These are phyloP conservation scores for Podarcis raffonei DNA, from an alignment of 2,113 vertebrate genomes.

Conservation along the genomic window DNA sequence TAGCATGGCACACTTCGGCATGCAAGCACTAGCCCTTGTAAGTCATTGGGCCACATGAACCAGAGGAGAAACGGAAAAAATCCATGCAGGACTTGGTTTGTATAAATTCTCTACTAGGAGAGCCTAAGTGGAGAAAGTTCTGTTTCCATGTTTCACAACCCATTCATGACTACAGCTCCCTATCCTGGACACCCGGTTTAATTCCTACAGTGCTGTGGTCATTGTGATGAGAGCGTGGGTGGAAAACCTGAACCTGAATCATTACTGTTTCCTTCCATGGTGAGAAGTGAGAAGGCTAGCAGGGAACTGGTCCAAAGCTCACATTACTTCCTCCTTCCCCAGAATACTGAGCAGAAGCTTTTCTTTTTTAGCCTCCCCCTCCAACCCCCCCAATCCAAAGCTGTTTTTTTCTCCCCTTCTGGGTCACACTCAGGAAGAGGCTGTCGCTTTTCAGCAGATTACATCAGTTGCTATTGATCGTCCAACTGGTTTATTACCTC, in stretches of 20 bases:
- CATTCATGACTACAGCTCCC: not conserved
- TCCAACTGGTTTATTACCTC: slow-evolving; percentile 26
- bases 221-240: not conserved
- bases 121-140: not conserved
- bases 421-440: slow-evolving; percentile 5
- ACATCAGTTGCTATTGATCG: slow-evolving; percentile 35
- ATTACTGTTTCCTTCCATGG: not conserved
- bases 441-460: slow-evolving; percentile 19
- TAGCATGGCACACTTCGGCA: not conserved
- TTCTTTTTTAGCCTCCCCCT: not conserved
- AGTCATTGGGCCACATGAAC: not conserved
- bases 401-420: not conserved
- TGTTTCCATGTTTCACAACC: not conserved
- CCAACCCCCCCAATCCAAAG: not conserved
- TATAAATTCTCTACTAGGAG: not conserved
- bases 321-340: not conserved
- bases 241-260: not conserved
- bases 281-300: no score
- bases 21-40: not conserved
- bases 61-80: not conserved
- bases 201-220: not conserved
- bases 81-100: not conserved
- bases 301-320: not conserved
- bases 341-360: not conserved
- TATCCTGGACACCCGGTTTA: no score